Base-by-base conservation (phyloP, 1,140 invertebrate species). In the Habropoda laboriosa region DNA sequence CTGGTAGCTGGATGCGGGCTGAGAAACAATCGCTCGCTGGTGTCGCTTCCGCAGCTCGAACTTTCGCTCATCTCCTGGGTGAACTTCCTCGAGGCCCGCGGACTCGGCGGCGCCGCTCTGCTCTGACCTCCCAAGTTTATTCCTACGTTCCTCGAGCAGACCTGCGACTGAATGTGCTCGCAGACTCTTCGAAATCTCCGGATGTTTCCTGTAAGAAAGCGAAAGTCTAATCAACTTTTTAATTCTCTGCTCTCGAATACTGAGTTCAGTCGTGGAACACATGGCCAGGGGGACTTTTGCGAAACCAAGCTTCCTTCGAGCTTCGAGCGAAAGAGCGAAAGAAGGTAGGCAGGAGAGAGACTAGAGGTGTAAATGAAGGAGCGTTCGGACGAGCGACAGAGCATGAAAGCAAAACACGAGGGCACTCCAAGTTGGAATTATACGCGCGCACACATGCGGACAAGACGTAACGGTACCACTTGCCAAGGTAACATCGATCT, bases 131-230 rank as follows among this genome's bases (percentile, higher is more conserved):
- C 91, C 24, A 94, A 90, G 51, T 93, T 89, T 38, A 93, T 53
- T 38, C 89, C 87, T 7, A 88, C 86, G 68, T 89, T 91, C 83
- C 94, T 90, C 16, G 90, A 93, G 81, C 97, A 97, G 55, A 98
- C 96, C 87, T 98, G 97, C 6, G 96, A 95, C 91, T 99, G 98
- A 78, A 99, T 98, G 91, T 99, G 97, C 92, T 99, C 98, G 93
- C 98, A 99, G 68, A 99, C 98, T 86, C 98, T 95, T 78, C 98
- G 95, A 92, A 99, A 99, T 82, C 98, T 95, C 81, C 98, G 95
- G 80, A 99, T 98, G 90, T 99, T 99, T 67, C 98, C 98, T 98
- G 91, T 38, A 75, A 80, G 7, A 27, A 27, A 0, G 18, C 30
- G 18, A 58, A n/a, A n/a, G n/a, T n/a, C n/a, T n/a, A n/a, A n/a